These are phyloP conservation scores for Solenopsis fugax DNA, from an alignment of 1,140 invertebrate genomes.

Conservation along the genomic window DNA sequence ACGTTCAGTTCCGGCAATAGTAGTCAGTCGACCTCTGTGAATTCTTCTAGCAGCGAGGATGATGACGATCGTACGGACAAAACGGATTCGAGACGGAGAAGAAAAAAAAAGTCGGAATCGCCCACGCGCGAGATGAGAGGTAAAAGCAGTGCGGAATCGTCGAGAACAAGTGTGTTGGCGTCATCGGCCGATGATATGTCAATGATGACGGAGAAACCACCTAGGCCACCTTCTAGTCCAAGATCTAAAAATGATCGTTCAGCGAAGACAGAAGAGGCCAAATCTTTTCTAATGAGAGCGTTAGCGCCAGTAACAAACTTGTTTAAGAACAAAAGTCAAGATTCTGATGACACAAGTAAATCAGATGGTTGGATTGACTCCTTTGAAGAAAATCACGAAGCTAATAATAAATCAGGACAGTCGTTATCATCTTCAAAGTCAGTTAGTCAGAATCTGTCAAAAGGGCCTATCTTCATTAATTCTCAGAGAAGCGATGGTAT, in stretches of 20 bases:
- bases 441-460: conserved; percentile 78
- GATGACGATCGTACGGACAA: conserved; percentile 63
- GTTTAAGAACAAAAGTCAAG: conserved; percentile 88
- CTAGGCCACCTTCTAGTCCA: conserved; percentile 86
- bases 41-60: conserved; percentile 80
- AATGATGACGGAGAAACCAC: conserved; percentile 87
- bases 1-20: conserved; percentile 77
- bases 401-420: conserved; percentile 63
- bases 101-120: conserved; percentile 72
- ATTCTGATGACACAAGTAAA: conserved; percentile 83
- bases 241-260: conserved; percentile 85
- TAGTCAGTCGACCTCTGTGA: conserved; percentile 78
- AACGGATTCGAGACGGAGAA: conserved; percentile 68
- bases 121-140: conserved; percentile 75
- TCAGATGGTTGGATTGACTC: conserved; percentile 77
- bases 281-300: conserved; percentile 90
- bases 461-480: conserved; percentile 77
- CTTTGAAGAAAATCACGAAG: conserved; percentile 82
- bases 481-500: conserved; percentile 79
- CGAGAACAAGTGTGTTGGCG: conserved; percentile 85
- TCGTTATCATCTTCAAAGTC: conserved; percentile 74
- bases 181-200: conserved; percentile 88
- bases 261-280: conserved; percentile 89
- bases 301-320: conserved; percentile 90
- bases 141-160: conserved; percentile 82